Conservation (phyloP, 2,797 vertebrate species). For the Hoplostethus mediterraneus region DNA sequence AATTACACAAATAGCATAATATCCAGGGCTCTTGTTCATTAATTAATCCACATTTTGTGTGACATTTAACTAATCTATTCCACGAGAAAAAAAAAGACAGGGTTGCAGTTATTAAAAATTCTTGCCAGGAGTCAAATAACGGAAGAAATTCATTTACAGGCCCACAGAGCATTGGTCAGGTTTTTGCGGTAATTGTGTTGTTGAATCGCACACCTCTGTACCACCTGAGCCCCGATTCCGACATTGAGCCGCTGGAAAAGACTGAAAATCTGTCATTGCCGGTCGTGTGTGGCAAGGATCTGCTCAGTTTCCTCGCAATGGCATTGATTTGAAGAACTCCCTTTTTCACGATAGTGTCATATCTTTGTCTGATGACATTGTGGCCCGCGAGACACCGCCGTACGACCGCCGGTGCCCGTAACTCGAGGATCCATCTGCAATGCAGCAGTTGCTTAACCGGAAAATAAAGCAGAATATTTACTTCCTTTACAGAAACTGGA, state of each 20-base stretch:
- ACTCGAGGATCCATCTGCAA: not conserved
- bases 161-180: constrained; percentile 62
- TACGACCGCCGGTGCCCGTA: not conserved
- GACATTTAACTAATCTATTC: constrained; percentile 76
- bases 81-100: constrained; percentile 36
- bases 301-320: not conserved
- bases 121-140: constrained; percentile 74
- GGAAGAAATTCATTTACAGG: constrained; percentile 72
- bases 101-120: constrained; percentile 72
- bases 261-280: not conserved
- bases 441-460: not conserved
- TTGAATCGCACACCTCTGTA: constrained; percentile 69
- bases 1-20: constrained; percentile 55
- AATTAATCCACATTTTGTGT: constrained; percentile 75
- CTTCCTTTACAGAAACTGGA: constrained; percentile 50
- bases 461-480: constrained; percentile 50
- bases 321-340: constrained; percentile 22
- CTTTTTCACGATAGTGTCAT: constrained; percentile 7
- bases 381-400: not conserved
- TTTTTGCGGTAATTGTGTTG: constrained; percentile 74
- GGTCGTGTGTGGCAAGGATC: constrained; percentile 34
- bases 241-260: constrained; percentile 4
- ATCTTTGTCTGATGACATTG: constrained; percentile 6
- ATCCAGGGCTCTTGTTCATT: constrained; percentile 63
- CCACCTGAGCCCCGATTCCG: constrained; percentile 71